phyloP scores from a whole-genome alignment of 2,113 vertebrate species.

The Xiphophorus hellerii region DNA sequence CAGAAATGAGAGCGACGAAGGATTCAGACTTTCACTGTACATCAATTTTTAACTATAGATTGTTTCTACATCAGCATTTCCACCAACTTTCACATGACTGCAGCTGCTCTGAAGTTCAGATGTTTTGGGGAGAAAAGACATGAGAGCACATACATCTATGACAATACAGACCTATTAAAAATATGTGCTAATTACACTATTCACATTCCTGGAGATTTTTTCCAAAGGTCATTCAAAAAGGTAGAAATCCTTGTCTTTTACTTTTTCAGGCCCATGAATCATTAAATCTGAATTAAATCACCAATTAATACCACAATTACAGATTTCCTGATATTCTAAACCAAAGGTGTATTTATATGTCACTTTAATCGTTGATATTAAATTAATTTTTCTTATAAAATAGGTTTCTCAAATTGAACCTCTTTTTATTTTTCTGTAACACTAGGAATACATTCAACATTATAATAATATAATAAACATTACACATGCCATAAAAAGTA shows the following conservation, averaged over 20 bases:
- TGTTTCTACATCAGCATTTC: conserved; percentile 70
- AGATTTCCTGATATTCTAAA: background rate
- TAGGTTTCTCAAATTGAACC: no score
- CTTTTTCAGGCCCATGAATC: background rate
- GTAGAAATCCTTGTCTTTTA: background rate
- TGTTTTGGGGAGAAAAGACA: background rate
- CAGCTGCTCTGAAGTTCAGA: conserved; percentile 15
- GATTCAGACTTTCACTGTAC: conserved; percentile 81
- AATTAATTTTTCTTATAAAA: no score
- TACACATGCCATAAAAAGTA: no score
- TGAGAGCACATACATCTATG: conserved; percentile 16
- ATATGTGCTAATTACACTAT: conserved; percentile 19
- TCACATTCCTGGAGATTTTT: background rate
- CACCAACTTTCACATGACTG: conserved; percentile 39
- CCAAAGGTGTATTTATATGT: background rate
- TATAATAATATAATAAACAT: no score
- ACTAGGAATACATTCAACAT: no score
- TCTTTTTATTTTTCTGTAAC: no score
- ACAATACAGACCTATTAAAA: conserved; percentile 6
- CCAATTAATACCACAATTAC: background rate
- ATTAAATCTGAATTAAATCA: background rate
- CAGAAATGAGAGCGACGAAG: conserved; percentile 80
- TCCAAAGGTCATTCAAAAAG: background rate
- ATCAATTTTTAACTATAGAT: conserved; percentile 78
- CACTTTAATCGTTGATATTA: no score